A percentile compares a stretch with the other conserved stretches of the same genome.
Conservation (phyloP, 2,888 invertebrate species). For the Athalia circularis region DNA sequence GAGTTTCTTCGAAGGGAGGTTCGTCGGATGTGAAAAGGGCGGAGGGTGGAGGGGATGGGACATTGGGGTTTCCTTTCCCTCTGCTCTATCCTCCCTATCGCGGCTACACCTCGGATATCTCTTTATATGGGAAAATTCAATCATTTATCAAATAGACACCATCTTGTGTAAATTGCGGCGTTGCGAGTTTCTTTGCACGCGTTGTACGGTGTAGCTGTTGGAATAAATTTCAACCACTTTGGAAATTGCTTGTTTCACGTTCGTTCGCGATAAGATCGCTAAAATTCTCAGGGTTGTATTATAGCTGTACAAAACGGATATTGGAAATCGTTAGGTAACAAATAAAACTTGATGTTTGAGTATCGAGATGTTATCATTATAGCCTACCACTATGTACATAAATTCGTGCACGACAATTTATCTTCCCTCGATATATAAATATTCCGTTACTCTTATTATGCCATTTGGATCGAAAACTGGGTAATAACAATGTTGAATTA, state of each 20-base stretch:
- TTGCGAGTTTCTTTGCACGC: slow-evolving; percentile 43
- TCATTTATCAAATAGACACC: slow-evolving; percentile 71
- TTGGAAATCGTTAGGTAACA: slow-evolving; percentile 30
- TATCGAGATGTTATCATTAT: slow-evolving; percentile 2
- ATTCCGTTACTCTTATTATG: slow-evolving; percentile 7
- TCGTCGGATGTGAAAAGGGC: slow-evolving; percentile 23
- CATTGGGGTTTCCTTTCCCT: slow-evolving; percentile 54
- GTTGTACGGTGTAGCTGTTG: slow-evolving; percentile 2
- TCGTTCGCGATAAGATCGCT: slow-evolving; percentile 32
- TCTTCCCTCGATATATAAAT: neutral
- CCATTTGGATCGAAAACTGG: slow-evolving; percentile 9
- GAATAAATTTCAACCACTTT: slow-evolving; percentile 44
- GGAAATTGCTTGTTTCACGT: slow-evolving; percentile 41
- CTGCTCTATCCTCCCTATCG: slow-evolving; percentile 50
- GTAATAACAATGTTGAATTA: neutral
- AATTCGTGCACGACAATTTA: too few species aligned
- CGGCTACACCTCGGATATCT: slow-evolving; percentile 58
- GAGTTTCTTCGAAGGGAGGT: slow-evolving; percentile 53
- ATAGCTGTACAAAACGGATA: neutral
- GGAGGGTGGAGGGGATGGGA: slow-evolving; percentile 47
- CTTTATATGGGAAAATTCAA: slow-evolving; percentile 68
- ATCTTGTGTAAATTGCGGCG: slow-evolving; percentile 45
- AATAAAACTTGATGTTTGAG: slow-evolving; percentile 9
- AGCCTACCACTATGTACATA: neutral
- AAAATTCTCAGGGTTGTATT: slow-evolving; percentile 7